Conservation (phyloP, 2,888 invertebrate genomes). For the Eilema depressum region DNA sequence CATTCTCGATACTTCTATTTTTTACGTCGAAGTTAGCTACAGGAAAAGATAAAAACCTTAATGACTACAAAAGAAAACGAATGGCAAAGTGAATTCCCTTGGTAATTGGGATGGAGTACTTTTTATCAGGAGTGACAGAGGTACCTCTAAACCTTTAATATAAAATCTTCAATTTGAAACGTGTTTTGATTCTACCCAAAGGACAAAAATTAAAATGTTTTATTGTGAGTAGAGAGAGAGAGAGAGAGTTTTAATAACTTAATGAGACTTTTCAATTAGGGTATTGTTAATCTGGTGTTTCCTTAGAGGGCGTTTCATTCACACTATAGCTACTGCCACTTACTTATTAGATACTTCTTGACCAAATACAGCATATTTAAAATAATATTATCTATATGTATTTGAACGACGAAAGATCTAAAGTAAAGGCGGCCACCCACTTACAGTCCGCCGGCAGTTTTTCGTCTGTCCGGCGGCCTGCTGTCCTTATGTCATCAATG, state of each 20-base stretch:
- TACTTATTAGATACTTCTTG: no score
- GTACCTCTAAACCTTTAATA: neutral
- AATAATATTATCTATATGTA: no score
- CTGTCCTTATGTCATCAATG: no score
- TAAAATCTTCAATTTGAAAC: neutral
- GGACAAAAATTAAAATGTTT: neutral
- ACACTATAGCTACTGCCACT: no score
- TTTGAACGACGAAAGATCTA: no score
- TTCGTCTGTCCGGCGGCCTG: no score
- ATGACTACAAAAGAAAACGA: conserved; percentile 4
- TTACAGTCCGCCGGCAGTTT: no score
- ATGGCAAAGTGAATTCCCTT: conserved; percentile 4
- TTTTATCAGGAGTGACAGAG: neutral
- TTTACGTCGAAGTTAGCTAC: neutral
- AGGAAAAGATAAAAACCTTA: conserved; percentile 2
- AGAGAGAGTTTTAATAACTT: neutral
- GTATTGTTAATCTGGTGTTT: no score
- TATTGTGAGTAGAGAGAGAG: neutral
- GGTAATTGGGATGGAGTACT: neutral
- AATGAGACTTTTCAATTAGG: neutral
- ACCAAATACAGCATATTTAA: no score
- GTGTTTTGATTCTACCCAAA: neutral
- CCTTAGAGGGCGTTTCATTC: no score
- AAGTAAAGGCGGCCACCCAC: no score
- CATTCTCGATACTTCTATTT: conserved; percentile 20